Conservation (phyloP, 2,797 vertebrate species). For the Argyrosomus regius region DNA sequence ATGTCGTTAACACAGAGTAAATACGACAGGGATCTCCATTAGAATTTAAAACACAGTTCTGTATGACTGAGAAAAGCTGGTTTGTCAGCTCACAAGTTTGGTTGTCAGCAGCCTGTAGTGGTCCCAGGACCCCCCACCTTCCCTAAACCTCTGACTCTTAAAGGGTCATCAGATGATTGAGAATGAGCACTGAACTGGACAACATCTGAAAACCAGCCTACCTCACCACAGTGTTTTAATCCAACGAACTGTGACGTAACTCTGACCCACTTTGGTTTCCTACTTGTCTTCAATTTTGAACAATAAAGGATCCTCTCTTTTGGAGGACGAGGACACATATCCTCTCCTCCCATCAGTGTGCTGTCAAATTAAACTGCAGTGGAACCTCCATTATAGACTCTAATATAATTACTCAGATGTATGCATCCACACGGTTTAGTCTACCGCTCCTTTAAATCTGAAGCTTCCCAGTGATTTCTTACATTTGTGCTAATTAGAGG, state of each 20-base stretch:
- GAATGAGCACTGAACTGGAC: conserved; percentile 62
- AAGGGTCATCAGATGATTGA: conserved; percentile 52
- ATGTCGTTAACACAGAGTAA: neutral
- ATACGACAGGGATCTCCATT: neutral
- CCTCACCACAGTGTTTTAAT: conserved; percentile 53
- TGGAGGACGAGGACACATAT: neutral
- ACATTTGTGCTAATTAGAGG: conserved; percentile 67
- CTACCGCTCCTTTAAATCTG: conserved; percentile 28
- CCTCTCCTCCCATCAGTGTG: neutral
- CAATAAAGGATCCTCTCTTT: neutral
- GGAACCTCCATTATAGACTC: conserved; percentile 52
- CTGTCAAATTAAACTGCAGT: conserved; percentile 40
- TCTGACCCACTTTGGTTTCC: conserved; percentile 61
- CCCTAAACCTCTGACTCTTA: conserved; percentile 20
- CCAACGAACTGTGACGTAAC: conserved; percentile 55
- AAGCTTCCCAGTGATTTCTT: conserved; percentile 38
- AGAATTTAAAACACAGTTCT: neutral
- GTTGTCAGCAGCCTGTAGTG: conserved; percentile 41
- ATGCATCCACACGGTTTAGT: conserved; percentile 50
- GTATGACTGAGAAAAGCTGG: neutral
- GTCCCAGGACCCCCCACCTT: conserved; percentile 22
- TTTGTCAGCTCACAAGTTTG: neutral
- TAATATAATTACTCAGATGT: conserved; percentile 68
- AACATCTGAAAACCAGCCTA: conserved; percentile 65
- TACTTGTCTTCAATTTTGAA: neutral